Base-by-base conservation (phyloP, 2,113 vertebrate species). In the Chionodraco myersi region DNA sequence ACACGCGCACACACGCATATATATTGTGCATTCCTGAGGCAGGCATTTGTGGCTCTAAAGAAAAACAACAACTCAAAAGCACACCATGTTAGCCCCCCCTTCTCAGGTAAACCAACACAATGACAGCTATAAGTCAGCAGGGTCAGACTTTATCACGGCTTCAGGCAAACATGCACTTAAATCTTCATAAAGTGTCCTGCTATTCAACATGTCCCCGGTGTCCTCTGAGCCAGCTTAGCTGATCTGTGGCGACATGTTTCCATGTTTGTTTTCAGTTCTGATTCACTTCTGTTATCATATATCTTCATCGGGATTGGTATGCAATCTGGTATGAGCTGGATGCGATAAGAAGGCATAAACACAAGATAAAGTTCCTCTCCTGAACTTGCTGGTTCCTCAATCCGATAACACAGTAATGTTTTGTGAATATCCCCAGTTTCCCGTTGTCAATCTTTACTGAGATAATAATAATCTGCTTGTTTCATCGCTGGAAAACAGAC, bases 381-480 rank as follows among this genome's bases (percentile, higher is more conserved):
- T 57, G 26, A 44, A 79, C 75, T 5, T 10, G n/a, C 60, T n/a
- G 84, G 88, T 89, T 83, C 60, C 47, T 57, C 66, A 44, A 79
- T 74, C 64, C 78, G 88, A 92, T 89, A 74, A 77, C 21, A 60
- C 2, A 41, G 61, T 80, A 79, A 68, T 64, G 48, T 67, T 87
- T 75, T 77, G 53, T 59, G 83, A 73, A 56, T 64, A 53, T 74
- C 85, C 82, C 34, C 51, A 3, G 72, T 64, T 82, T 86, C 65
- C 73, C 5, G 6, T 75, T 87, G 73, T 75, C 61, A 76, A 75
- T 84, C 41, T 68, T 61, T 12, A 26, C 62, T 34, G 36, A 67
- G 80, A 90, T 85, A 77, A 88, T 60, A 75, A 85, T 65, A 87
- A 91, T 87, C 89, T 34, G 64, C 70, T 56, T 65, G 78, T 75